Base-by-base conservation (phyloP, 2,888 invertebrate species). In the Caenorhabditis panamensis region DNA sequence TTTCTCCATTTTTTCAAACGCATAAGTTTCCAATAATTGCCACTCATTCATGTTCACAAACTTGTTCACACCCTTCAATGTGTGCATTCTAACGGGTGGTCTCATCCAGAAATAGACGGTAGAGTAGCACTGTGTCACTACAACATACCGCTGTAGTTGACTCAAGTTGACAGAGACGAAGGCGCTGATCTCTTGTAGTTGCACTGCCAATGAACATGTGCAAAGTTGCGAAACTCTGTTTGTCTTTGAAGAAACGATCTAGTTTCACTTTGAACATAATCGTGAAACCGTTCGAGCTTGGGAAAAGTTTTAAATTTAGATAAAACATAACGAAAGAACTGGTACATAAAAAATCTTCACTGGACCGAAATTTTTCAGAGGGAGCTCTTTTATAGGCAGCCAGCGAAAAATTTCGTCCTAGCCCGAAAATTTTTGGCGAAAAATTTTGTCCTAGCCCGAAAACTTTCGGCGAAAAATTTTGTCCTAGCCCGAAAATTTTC, bases 61-160 rank as follows among this genome's bases (percentile, higher is more conserved):
- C 47, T 47, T 47, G 47, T 47, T 47, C 47, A 47, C 47, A 47
- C 47, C 18, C 3, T 20, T 20, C 47, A 18, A 18, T 47, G 47
- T 47, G 47, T 47, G 47, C 13, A 16, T 41, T 41, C 16, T 13
- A 16, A 16, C 11, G 16, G 41, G 41, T 16, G 41, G 41, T 16
- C 13, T 47, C 47, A 18, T 47, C 47, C 47, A 20, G 47, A 47
- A 47, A 47, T 47, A 47, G 47, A 47, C 47, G 47, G 4, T 47
- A 47, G 47, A 47, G 18, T 47, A 47, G 47, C 26, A 36, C 28
- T 54, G 56, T 36, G 56, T 58, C 41, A 53, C 69, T 71, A 72
- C 72, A 63, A 72, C 63, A 41, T 64, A 63, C 37, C n/a, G n/a
- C 2, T 64, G 63, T 63, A 72, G 72, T 72, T 72, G 47, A 72